Evolutionary conservation across 2,797 vertebrate genomes (phyloP), one percentile per base, ranked within the genome.

Genomic region (Philypnodon macrostomus): DNA sequence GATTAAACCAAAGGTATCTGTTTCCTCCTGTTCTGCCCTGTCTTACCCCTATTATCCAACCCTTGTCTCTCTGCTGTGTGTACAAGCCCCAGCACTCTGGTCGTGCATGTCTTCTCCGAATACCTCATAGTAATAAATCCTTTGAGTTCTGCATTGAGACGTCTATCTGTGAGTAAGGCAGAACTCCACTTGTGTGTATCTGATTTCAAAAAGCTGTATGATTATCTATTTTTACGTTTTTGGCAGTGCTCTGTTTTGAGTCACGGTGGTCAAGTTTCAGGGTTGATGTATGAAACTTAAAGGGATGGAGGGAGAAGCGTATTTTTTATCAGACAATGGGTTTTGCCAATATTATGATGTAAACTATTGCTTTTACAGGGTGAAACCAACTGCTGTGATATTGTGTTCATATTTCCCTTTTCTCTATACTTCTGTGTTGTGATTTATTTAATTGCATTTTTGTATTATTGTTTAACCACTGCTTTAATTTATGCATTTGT

Each of bases 41-140:
- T 79, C 86, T 45, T 57, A 67, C 66, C 67, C 85, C 63, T 70
- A 77, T 11, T 3, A 35, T 45, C 71, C 61, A n/a, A 68, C 66
- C 69, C 83, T 68, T 61, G 84, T 77, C 79, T 77, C 64, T 71
- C 66, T 67, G 63, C 81, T 79, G 70, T 74, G 79, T 80, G 78
- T 85, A 73, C 79, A 75, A 79, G 81, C 80, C 85, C 82, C 88
- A 89, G 83, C 86, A 90, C 88, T 81, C 84, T 91, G 93, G 95
- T 92, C 92, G 91, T 95, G 94, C 90, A 91, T 91, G 83, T 87
- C 91, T 93, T 91, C 91, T 95, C 91, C 91, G 93, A 96, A 98
- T 98, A 98, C 95, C 96, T 98, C 96, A 98, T 94, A 92, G 93
- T 93, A 93, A 95, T 92, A 92, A 93, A 92, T 93, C 89, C 91